Evolutionary conservation across 2,113 vertebrate species (phyloP).

Genomic region (Zingel zingel): DNA sequence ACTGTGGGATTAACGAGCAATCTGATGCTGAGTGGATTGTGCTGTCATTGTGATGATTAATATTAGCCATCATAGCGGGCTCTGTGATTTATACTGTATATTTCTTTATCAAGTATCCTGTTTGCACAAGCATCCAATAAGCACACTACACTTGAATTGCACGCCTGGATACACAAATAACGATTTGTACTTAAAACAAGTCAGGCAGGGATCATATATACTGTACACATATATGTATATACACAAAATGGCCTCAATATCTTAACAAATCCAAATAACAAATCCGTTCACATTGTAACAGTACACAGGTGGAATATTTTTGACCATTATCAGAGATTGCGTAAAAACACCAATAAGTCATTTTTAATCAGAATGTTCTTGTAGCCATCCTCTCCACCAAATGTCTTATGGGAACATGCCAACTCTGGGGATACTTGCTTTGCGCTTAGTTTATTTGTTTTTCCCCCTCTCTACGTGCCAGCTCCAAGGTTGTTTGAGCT

Average conservation of each 20-base stretch:
- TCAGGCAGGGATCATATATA: background rate
- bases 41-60: slow-evolving; percentile 66
- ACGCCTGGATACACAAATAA: background rate
- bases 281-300: slow-evolving; percentile 11
- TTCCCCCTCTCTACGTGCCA: slow-evolving; percentile 69
- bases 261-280: background rate
- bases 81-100: slow-evolving; percentile 3
- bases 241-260: background rate
- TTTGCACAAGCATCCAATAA: slow-evolving; percentile 13
- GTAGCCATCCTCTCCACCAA: slow-evolving; percentile 55
- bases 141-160: background rate
- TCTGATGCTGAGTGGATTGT: slow-evolving; percentile 71
- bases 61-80: slow-evolving; percentile 28
- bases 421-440: slow-evolving; percentile 72
- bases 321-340: background rate
- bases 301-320: slow-evolving; percentile 11
- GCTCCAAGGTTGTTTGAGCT: slow-evolving; percentile 66
- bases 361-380: slow-evolving; percentile 48
- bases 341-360: slow-evolving; percentile 15
- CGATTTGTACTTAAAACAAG: background rate
- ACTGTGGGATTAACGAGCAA: slow-evolving; percentile 70
- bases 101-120: slow-evolving; percentile 28
- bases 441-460: slow-evolving; percentile 75
- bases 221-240: no score
- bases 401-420: slow-evolving; percentile 71